Base-by-base conservation (phyloP, 1,140 invertebrate species). In the Halesus radiatus region DNA sequence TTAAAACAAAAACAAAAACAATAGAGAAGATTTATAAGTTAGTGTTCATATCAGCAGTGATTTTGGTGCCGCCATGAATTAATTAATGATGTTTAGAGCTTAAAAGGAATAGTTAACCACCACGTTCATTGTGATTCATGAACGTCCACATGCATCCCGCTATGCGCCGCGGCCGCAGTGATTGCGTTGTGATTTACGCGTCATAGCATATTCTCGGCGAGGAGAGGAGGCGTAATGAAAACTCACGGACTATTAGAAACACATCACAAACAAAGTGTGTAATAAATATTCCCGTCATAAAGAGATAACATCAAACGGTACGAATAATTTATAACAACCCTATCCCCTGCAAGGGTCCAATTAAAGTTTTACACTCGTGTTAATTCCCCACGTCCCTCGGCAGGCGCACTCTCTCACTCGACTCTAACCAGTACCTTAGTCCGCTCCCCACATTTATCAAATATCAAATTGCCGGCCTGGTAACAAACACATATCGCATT, bases 321-420 rank as follows among this genome's bases (percentile, higher is more conserved):
- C 77, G 80, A 80, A 80, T 81, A 83, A 81, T 81, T 81, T 77
- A 45, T 77, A 81, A 81, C 66, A 70, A 76, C 70, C 56, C 74
- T 66, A 73, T 80, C 82, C 76, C 77, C 78, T 72, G 77, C 80
- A 52, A 80, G 77, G 82, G 80, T 81, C 79, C 82, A 83, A 83
- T 83, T 83, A 83, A 83, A 83, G 82, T 83, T 83, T 81, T 79
- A 83, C 82, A 83, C 82, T 83, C 80, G 73, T 83, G 82, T 83
- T 83, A 83, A 83, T 83, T 83, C 82, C 82, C 82, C 53, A 72
- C 77, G 77, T 81, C 80, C 82, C 82, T 70, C 52, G 37, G 32
- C 81, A 45, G 37, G 1, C 37, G 37, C 37, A 13, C 37, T 45
- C 10, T 45, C 37, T 45, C 37, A 45, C 37, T 45, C 32, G 3